phyloP scores from a whole-genome alignment of 2,113 vertebrate species.

The Lipotes vexillifer region DNA sequence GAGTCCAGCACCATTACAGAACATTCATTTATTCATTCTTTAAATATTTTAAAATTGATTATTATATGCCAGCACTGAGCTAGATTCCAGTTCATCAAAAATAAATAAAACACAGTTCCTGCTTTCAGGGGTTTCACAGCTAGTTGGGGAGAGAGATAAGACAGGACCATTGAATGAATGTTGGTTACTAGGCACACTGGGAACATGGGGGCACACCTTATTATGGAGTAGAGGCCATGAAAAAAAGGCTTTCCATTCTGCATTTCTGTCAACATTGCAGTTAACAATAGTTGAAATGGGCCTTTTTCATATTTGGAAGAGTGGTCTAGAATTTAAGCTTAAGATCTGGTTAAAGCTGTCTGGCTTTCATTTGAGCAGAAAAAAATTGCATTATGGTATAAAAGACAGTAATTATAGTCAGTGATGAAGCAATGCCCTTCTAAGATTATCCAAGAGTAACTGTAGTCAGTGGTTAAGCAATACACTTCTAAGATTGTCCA shows the following conservation, averaged over 20 bases:
- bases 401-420: neutral
- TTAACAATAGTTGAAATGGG: neutral
- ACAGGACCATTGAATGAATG: fast-evolving
- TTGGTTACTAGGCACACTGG: neutral
- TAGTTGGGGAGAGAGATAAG: neutral
- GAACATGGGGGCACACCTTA: neutral
- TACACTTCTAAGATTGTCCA: neutral
- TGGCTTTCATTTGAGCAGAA: neutral
- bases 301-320: neutral
- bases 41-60: neutral
- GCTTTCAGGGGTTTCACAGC: neutral
- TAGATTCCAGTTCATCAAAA: neutral
- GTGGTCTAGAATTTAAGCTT: neutral
- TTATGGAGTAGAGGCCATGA: neutral
- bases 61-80: neutral
- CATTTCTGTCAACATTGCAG: neutral
- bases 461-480: neutral
- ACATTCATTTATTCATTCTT: neutral
- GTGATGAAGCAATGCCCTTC: neutral
- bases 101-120: neutral
- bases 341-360: neutral
- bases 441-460: neutral
- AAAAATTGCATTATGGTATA: neutral
- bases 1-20: neutral
- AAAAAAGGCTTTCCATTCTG: neutral